A percentile compares a stretch with the other conserved stretches of the same genome.
phyloP scores from a whole-genome alignment of 2,888 invertebrate species.

The Apodemia zela region DNA sequence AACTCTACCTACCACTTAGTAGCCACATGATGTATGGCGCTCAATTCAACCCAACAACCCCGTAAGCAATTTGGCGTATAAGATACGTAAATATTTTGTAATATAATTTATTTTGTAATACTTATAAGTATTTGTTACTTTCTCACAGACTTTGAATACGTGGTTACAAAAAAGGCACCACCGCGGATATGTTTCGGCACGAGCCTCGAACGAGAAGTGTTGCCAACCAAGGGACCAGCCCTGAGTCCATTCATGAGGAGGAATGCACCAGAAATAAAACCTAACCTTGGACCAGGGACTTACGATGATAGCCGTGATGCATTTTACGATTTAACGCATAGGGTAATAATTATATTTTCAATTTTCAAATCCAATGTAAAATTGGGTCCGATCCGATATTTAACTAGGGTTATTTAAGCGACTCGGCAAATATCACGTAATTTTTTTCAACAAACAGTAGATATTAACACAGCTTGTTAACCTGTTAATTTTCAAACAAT shows the following conservation, averaged over 20 bases:
- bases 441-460: too few species aligned
- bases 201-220: constrained; percentile 59
- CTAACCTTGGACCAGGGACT: constrained; percentile 53
- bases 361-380: background rate
- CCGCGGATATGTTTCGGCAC: constrained; percentile 77
- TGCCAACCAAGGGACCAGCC: constrained; percentile 63
- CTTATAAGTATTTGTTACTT: too few species aligned
- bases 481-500: too few species aligned
- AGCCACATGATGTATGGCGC: too few species aligned
- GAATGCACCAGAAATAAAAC: constrained; percentile 44
- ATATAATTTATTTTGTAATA: too few species aligned
- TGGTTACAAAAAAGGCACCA: constrained; percentile 67
- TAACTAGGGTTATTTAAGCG: too few species aligned
- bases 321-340: constrained; percentile 54
- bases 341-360: constrained; percentile 40
- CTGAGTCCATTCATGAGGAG: constrained; percentile 73
- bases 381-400: background rate
- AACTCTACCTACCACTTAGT: too few species aligned
- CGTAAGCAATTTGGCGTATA: too few species aligned
- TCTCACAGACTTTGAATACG: constrained; percentile 74
- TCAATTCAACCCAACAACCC: too few species aligned
- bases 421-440: too few species aligned
- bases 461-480: too few species aligned
- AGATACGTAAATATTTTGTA: too few species aligned
- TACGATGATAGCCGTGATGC: constrained; percentile 54